phyloP scores from a whole-genome alignment of 2,113 vertebrate species.

The Dendropsophus ebraccatus region DNA sequence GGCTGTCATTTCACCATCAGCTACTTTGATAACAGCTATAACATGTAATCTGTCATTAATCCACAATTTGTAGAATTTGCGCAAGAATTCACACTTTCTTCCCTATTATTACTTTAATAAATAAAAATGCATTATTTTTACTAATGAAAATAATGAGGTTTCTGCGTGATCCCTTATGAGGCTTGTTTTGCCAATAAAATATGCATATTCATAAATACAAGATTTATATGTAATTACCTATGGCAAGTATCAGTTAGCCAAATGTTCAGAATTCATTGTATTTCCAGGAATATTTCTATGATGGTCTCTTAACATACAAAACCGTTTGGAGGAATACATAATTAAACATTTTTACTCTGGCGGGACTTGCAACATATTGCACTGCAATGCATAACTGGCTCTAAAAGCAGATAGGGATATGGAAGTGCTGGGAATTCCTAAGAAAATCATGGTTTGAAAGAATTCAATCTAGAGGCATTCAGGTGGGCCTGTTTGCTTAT shows the following conservation, averaged over 20 bases:
- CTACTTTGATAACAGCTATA: not conserved
- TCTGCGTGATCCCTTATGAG: not conserved
- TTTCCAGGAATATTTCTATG: conserved; percentile 45
- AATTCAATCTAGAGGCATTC: conserved; percentile 20
- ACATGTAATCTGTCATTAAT: not conserved
- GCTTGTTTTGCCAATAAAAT: not conserved
- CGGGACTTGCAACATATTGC: conserved; percentile 52
- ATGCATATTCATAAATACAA: not conserved
- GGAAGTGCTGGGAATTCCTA: conserved; percentile 35
- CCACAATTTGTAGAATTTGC: not conserved
- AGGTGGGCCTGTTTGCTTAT: conserved; percentile 9
- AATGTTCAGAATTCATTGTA: conserved; percentile 35
- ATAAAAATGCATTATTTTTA: not conserved
- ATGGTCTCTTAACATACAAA: conserved; percentile 53
- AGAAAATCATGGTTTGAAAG: conserved; percentile 33
- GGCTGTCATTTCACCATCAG: not conserved
- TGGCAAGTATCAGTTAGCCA: not conserved
- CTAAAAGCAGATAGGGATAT: conserved; percentile 38
- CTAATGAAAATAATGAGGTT: not conserved
- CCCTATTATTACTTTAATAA: not conserved
- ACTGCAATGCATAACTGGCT: conserved; percentile 52
- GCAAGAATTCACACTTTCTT: not conserved
- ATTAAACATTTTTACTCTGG: conserved; percentile 41
- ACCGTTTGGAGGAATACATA: conserved; percentile 52
- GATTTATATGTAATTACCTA: not conserved